phyloP scores from a whole-genome alignment of 2,113 vertebrate genomes.

The Bufo gargarizans region DNA sequence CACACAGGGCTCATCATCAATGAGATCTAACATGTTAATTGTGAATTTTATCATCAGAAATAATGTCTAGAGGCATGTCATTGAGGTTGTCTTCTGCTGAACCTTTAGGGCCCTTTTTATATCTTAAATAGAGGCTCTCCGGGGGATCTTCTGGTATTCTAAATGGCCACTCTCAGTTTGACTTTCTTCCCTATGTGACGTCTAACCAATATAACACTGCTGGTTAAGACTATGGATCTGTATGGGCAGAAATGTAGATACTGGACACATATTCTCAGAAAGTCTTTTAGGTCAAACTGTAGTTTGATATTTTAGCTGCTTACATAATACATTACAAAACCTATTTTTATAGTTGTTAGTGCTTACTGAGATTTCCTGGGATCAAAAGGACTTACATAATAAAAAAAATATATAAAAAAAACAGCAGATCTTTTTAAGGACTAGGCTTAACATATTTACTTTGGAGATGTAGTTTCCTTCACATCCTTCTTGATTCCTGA shows the following conservation, averaged over 20 bases:
- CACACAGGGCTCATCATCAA: neutral
- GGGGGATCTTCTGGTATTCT: too few species aligned
- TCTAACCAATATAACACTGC: neutral
- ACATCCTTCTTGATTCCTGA: slow-evolving; percentile 9
- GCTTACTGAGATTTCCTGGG: neutral
- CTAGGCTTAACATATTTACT: slow-evolving; percentile 33
- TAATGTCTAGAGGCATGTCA: too few species aligned
- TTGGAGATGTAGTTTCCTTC: neutral
- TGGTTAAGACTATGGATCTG: neutral
- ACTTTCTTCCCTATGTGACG: neutral
- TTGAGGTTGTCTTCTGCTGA: too few species aligned
- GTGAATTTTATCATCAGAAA: too few species aligned
- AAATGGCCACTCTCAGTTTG: neutral
- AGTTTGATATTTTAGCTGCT: neutral
- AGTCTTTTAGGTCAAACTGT: neutral
- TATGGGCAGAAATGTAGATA: neutral
- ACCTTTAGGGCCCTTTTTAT: too few species aligned
- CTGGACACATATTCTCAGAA: neutral
- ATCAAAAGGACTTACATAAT: neutral
- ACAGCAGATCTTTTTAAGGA: neutral
- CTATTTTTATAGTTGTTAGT: neutral
- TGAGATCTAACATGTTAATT: neutral
- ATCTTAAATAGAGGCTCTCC: too few species aligned
- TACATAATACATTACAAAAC: neutral
- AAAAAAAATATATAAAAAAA: neutral